A percentile compares a stretch with the other conserved stretches of the same genome.
phyloP scores from a whole-genome alignment of 2,113 vertebrate species.

The Dryoscopus gambensis region DNA sequence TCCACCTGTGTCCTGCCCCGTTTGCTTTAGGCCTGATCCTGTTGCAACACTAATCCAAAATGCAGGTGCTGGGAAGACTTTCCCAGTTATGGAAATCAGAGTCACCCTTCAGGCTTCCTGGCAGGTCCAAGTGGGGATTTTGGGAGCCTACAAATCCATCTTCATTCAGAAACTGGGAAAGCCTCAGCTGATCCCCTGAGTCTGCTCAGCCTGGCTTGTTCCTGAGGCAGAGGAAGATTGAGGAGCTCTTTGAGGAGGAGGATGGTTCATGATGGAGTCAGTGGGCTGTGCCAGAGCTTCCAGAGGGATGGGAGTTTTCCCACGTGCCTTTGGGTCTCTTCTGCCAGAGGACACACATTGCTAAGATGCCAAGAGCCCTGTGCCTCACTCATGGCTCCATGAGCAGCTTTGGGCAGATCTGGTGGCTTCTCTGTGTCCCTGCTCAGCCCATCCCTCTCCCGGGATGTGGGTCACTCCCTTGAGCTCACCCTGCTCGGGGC shows the following conservation, averaged over 20 bases:
- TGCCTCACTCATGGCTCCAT: rapidly evolving
- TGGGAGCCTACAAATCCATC: background rate
- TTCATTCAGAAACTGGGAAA: background rate
- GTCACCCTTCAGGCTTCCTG: background rate
- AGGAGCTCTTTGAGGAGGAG: background rate
- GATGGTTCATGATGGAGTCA: rapidly evolving
- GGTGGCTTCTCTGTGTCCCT: background rate
- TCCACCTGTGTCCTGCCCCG: background rate
- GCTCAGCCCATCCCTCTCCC: background rate
- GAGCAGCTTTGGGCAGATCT: background rate
- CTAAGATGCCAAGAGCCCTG: background rate
- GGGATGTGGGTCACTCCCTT: rapidly evolving
- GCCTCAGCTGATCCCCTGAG: rapidly evolving
- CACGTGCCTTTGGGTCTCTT: rapidly evolving
- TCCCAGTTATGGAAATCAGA: background rate
- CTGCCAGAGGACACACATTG: background rate
- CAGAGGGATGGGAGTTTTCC: background rate
- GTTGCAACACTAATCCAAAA: background rate
- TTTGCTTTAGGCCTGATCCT: background rate
- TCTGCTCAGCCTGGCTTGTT: background rate
- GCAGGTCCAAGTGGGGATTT: background rate
- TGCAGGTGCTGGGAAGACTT: background rate
- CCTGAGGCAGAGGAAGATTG: background rate
- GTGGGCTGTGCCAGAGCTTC: background rate
- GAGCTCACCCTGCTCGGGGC: rapidly evolving